phyloP scores from a whole-genome alignment of 35 echinoderm and acorn worm species.

The Anneissia japonica region DNA sequence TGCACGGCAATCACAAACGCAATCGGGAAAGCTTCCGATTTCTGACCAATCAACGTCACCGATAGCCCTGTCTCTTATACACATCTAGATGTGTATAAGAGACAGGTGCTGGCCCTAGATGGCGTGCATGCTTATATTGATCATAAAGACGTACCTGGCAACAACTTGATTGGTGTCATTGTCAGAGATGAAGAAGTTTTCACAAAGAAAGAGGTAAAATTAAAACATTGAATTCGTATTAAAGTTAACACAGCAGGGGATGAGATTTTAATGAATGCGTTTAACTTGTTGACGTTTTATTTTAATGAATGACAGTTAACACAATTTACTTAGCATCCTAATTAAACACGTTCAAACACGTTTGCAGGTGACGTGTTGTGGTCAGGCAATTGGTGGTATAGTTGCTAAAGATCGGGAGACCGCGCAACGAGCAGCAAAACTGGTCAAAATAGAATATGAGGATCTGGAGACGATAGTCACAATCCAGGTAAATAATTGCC shows the following conservation, averaged over 20 bases:
- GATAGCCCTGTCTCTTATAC: too few species aligned
- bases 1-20: too few species aligned
- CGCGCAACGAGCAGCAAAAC: slow-evolving; percentile 70
- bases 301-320: not conserved
- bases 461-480: slow-evolving; percentile 56
- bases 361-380: slow-evolving; percentile 56
- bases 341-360: not conserved
- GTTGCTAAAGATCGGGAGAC: slow-evolving; percentile 54
- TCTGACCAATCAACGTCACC: too few species aligned
- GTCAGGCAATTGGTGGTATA: slow-evolving; percentile 55
- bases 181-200: not conserved
- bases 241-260: too few species aligned
- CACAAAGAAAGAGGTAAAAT: not conserved
- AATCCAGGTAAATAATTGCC: slow-evolving; percentile 57
- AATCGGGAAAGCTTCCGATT: too few species aligned
- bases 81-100: not conserved
- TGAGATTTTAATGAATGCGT: not conserved
- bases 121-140: not conserved
- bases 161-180: not conserved
- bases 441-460: slow-evolving; percentile 83
- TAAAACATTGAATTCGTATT: too few species aligned
- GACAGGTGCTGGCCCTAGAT: not conserved
- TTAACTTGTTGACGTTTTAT: not conserved
- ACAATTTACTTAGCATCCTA: not conserved
- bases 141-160: not conserved